Evolutionary conservation across 2,797 vertebrate genomes (phyloP), one percentile per base, ranked within the genome.

Genomic region (Aphelocoma californica): DNA sequence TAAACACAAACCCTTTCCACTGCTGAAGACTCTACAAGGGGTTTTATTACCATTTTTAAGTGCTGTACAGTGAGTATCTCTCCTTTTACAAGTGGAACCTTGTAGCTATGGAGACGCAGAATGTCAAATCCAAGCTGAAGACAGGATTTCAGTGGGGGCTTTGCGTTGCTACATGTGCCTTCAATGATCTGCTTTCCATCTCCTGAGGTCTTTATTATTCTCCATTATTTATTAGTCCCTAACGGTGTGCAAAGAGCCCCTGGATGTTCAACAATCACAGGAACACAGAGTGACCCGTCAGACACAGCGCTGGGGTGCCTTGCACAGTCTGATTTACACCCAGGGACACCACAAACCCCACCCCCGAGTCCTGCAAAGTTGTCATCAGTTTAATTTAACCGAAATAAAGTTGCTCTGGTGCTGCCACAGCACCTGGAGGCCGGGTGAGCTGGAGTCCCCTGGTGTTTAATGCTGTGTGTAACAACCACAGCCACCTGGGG

Each of bases 81-180:
- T 80, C 92, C 84, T 93, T 79, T 93, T 67, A 93, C 92, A 94
- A 95, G 95, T 65, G 91, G 86, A 96, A 95, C 90, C 94, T 96
- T 65, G 97, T 97, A 96, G 95, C 97, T 97, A 97, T 97, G 96
- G 97, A 96, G 96, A 97, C 92, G 9, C 96, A 85, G 92, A 91
- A 93, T 79, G 80, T 96, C 90, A 92, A 92, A 95, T 95, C 83
- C 94, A 89, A 81, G 89, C 88, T 53, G 86, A 91, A 88, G 92
- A 94, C 13, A 65, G 65, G 56, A 90, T 96, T 96, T 93, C 88
- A 79, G 78, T 34, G 72, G 44, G 66, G 85, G 82, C 92, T 93
- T 70, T 45, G 51, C 84, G 71, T 31, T 84, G 75, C 47, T 92
- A 38, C 75, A 67, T n/a, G 86, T 83, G 78, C 86, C 92, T 95